Base-by-base conservation (phyloP, 2,113 vertebrate genomes). In the Heteronetta atricapilla region DNA sequence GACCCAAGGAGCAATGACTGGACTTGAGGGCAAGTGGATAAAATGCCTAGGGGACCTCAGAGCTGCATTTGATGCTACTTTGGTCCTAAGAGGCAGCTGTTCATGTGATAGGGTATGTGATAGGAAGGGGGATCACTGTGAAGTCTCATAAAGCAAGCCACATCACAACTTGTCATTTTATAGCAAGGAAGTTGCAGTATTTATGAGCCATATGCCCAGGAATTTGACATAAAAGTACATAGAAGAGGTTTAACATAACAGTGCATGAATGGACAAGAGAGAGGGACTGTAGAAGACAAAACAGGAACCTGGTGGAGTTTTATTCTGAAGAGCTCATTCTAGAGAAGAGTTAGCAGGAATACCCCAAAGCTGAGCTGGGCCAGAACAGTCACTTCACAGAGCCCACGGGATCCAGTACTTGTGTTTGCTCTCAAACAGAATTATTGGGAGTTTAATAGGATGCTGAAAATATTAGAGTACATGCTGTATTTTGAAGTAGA, bases 101-200 rank as follows among this genome's bases (percentile, higher is more conserved):
- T 56, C 11, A 2, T 8, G 1, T 59, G 12, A 22, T 22, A 21
- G 46, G 46, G 20, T 55, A 34, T 33, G 7, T 52, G 22, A 76
- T 10, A 55, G 22, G 15, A 72, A 42, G 8, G 8, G 11, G 29
- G 8, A 23, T 89, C 9, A 40, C 48, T 77, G 55, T 64, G 13
- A 58, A 50, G 31, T 34, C 8, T 60, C 7, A 42, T 40, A 14
- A 63, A 77, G 7, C 26, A 13, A 7, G 0, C 4, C 2, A 0
- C 59, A 2, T 44, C 62, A 14, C 20, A 88, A 33, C 3, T 28
- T 15, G 8, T 56, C 14, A 60, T 81, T 38, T 36, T 34, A 20
- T 3, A 2, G 13, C n/a, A 88, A 69, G 34, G 44, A 74, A 68
- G 46, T 15, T 40, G 16, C 10, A 59, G 12, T 10, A 50, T 73